Percentiles rank a stretch among this genome's conserved stretches.
Conservation (phyloP, 2,113 vertebrate species). For the Amblyornis subalaris region DNA sequence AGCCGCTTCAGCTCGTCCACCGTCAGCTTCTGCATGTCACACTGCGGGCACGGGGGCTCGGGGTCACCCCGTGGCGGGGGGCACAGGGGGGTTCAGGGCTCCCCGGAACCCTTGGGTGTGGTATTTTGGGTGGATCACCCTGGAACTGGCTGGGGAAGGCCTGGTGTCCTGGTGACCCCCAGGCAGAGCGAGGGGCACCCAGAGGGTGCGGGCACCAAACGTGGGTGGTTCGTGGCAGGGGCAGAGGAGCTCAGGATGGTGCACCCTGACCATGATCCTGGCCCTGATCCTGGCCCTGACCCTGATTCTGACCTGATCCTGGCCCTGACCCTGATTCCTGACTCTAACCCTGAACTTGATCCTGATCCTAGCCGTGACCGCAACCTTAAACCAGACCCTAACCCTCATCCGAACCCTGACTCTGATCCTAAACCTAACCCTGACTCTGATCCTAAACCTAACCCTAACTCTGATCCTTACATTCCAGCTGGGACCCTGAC, state of each 20-base stretch:
- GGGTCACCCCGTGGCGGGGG: accelerated
- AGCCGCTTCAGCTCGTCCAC: conserved; percentile 96
- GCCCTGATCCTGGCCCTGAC: not conserved
- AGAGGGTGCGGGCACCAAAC: not conserved
- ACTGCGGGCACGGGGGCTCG: conserved; percentile 64
- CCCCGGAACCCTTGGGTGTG: not conserved
- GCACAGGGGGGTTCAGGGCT: accelerated
- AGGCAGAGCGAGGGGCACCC: accelerated
- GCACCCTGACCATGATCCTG: not conserved
- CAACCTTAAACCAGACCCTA: not conserved
- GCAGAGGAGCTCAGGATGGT: not conserved
- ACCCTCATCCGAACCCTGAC: too few relatives aligned
- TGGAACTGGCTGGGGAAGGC: not conserved
- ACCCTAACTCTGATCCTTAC: not conserved
- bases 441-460: accelerated
- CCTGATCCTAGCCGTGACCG: not conserved
- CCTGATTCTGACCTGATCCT: not conserved
- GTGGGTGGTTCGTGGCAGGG: accelerated
- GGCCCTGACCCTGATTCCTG: accelerated
- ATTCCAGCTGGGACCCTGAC: too few relatives aligned
- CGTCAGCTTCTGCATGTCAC: conserved; percentile 97
- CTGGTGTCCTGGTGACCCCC: not conserved
- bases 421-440: too few relatives aligned
- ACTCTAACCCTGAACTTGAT: too few relatives aligned
- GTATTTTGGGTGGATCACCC: accelerated